Base-by-base conservation (phyloP, 37 sponge, comb jelly and placozoan species). In the Geodia barretti region DNA sequence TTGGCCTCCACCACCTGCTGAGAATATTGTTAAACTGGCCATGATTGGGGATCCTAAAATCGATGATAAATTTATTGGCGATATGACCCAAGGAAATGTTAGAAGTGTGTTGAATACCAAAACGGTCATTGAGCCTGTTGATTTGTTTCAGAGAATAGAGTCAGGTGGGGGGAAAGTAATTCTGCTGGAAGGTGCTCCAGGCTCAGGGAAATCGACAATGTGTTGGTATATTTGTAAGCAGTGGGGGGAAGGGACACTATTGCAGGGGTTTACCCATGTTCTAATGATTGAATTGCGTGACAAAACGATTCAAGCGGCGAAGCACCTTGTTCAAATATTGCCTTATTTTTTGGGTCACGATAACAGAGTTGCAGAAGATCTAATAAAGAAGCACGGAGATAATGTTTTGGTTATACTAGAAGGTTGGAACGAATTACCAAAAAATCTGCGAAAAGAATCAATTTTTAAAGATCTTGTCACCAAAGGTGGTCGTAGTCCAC, bases 361-460 rank as follows among this genome's bases (percentile, higher is more conserved):
- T 7, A 14, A 47, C 14, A 47, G 14, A 47, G 14, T 47, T 47
- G 54, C 54, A 17, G 54, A 80, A 59, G 54, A 60, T n/a, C 26
- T 80, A 36, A n/a, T 70, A 1, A 39, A 65, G 26, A 38, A 23
- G 28, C 24, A 35, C 0, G 66, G 67, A 42, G 47, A 62, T 8
- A 82, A 41, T 60, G 39, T 59, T 1, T 34, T 82, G 66, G 7
- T 82, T 20, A 73, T 82, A 8, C 24, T 82, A 8, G 83, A 82
- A 64, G 83, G 83, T 24, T 82, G 83, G 83, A 74, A 82, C 41
- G 83, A 82, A 72, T 40, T 82, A 11, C 66, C 74, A 28, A 66
- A 72, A 17, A 29, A 63, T 3, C 42, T 73, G 31, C 30, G 83
- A 30, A 23, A 73, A 33, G 47, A 82, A 29, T 34, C 83, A 34